A percentile compares a stretch with the other conserved stretches of the same genome.
Evolutionary conservation across 2,797 vertebrate genomes (phyloP).

Genomic region (Leptodactylus fallax): DNA sequence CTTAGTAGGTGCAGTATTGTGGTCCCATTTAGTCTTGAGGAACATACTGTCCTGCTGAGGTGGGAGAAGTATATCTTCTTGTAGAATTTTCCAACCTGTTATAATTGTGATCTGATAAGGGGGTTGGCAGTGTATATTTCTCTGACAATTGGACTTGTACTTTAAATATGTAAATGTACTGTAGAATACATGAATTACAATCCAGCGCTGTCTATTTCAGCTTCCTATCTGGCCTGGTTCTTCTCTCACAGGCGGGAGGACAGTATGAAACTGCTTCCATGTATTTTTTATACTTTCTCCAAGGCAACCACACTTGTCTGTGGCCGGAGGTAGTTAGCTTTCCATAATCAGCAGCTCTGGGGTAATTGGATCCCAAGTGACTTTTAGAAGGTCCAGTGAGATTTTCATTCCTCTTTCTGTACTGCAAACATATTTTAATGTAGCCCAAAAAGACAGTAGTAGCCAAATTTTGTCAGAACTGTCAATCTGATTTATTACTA

Average conservation of each 20-base stretch:
- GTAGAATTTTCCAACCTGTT: neutral
- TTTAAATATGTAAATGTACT: neutral
- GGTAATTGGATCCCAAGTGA: slow-evolving; percentile 55
- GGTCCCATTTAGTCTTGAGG: too few relatives aligned
- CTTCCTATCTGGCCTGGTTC: neutral
- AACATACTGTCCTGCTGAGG: too few relatives aligned
- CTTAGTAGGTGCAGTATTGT: too few relatives aligned
- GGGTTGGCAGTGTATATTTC: neutral
- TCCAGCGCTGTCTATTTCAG: neutral
- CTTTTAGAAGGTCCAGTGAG: neutral
- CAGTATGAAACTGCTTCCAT: slow-evolving; percentile 10
- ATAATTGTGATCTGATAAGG: neutral
- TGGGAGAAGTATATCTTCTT: too few relatives aligned
- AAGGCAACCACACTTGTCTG: slow-evolving; percentile 9
- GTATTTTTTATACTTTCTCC: slow-evolving; percentile 45
- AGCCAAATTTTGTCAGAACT: neutral
- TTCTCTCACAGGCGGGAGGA: neutral
- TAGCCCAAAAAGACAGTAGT: neutral
- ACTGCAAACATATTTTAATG: slow-evolving; percentile 27
- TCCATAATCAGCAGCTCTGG: slow-evolving; percentile 33
- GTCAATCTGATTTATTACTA: slow-evolving; percentile 5
- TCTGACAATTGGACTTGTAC: neutral
- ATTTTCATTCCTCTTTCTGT: slow-evolving; percentile 17
- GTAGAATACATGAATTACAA: neutral
- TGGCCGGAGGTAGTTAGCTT: slow-evolving; percentile 12